These are phyloP conservation scores for Xiphophorus maculatus DNA, from an alignment of 2,113 vertebrate genomes.

Conservation along the genomic window DNA sequence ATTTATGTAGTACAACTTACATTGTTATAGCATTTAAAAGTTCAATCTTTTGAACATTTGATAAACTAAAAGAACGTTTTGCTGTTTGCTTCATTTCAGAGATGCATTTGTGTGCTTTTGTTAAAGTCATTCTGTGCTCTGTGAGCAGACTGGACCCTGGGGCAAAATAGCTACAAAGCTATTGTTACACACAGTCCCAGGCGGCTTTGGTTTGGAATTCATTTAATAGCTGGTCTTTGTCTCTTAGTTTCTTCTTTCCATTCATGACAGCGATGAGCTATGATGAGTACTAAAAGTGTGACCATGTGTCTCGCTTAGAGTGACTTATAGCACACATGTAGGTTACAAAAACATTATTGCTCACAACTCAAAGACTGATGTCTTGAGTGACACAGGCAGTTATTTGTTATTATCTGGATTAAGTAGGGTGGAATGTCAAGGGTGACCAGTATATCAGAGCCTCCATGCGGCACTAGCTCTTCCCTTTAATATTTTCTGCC, in stretches of 20 bases:
- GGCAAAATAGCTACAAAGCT: constrained; percentile 42
- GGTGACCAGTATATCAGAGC: constrained; percentile 48
- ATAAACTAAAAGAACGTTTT: constrained; percentile 29
- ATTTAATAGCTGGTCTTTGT: constrained; percentile 60
- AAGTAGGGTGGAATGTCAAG: constrained; percentile 77
- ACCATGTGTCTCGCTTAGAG: constrained; percentile 31
- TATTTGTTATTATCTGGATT: constrained; percentile 75
- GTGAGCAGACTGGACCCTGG: constrained; percentile 30
- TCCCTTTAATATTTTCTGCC: constrained; percentile 55
- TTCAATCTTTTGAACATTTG: constrained; percentile 53
- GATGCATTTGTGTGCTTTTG: constrained; percentile 50
- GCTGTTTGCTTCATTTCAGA: constrained; percentile 43
- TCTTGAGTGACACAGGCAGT: constrained; percentile 70
- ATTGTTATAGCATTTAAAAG: constrained; percentile 47
- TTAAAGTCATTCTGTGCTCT: constrained; percentile 43
- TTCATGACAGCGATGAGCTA: constrained; percentile 55
- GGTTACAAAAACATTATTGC: constrained; percentile 62
- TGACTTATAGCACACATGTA: constrained; percentile 27
- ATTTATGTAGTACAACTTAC: not conserved
- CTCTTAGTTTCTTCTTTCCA: constrained; percentile 21
- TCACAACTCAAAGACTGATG: constrained; percentile 51
- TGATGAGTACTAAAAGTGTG: constrained; percentile 54
- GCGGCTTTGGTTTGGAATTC: constrained; percentile 57
- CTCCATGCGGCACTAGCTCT: constrained; percentile 24
- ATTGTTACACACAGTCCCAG: constrained; percentile 56